Evolutionary conservation across 2,113 vertebrate genomes (phyloP).

Genomic region (Pseudorhombus dupliciocellatus): DNA sequence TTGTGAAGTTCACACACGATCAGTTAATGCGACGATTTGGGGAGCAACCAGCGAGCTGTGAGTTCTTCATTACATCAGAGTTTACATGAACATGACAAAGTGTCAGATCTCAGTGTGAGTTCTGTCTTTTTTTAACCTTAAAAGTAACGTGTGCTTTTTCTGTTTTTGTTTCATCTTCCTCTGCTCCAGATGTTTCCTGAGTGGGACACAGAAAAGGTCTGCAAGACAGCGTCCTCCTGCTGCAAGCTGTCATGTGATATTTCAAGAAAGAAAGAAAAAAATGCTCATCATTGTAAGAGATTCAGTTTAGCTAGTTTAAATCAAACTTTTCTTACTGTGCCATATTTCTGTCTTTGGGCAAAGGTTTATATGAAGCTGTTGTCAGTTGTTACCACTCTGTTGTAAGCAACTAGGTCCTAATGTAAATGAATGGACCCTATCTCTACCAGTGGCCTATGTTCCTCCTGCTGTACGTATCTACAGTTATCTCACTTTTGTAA

Average conservation of each 20-base stretch:
- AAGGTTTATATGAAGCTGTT: slow-evolving; percentile 92
- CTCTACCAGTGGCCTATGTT: slow-evolving; percentile 87
- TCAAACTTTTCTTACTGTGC: slow-evolving; percentile 85
- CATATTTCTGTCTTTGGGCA: slow-evolving; percentile 92
- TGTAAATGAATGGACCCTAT: slow-evolving; percentile 91
- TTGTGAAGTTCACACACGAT: slow-evolving; percentile 99
- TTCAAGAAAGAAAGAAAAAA: slow-evolving; percentile 58
- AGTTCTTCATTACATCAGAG: slow-evolving; percentile 72
- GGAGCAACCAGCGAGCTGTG: slow-evolving; percentile 99
- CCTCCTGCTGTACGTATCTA: slow-evolving; percentile 71
- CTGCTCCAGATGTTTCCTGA: slow-evolving; percentile 91
- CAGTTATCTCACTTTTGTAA: slow-evolving; percentile 79
- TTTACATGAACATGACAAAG: slow-evolving; percentile 1
- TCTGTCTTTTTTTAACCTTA: slow-evolving; percentile 24
- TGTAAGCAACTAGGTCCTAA: slow-evolving; percentile 91
- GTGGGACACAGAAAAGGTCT: slow-evolving; percentile 83
- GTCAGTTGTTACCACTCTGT: slow-evolving; percentile 92
- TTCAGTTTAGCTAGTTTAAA: slow-evolving; percentile 82
- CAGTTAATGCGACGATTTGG: slow-evolving; percentile 98
- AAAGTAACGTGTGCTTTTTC: slow-evolving; percentile 47
- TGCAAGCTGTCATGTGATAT: slow-evolving; percentile 83
- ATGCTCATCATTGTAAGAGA: slow-evolving; percentile 80
- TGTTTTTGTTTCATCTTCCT: slow-evolving; percentile 51
- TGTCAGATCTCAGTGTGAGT: slow-evolving; percentile 10
- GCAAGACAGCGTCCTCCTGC: slow-evolving; percentile 86